Percentiles rank a stretch among this genome's conserved stretches.
These are phyloP conservation scores for Zhengitettix transpicula DNA, from an alignment of 2,888 invertebrate species.

Conservation along the genomic window DNA sequence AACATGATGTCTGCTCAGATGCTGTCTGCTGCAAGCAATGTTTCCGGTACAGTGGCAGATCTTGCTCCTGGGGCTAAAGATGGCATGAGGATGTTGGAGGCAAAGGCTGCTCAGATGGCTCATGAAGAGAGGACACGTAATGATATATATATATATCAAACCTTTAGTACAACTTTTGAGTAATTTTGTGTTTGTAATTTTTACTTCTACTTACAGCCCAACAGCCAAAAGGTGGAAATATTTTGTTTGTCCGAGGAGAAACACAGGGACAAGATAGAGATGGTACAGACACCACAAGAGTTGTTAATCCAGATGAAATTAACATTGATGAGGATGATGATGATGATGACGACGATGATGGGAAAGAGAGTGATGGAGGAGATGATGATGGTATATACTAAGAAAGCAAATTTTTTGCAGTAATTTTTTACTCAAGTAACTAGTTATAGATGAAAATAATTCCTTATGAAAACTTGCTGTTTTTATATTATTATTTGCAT, in stretches of 20 bases:
- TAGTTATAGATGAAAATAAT: too few species aligned
- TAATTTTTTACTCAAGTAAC: too few species aligned
- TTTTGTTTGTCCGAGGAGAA: constrained; percentile 76
- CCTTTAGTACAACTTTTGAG: neutral
- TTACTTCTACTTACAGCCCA: neutral
- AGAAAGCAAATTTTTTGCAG: too few species aligned
- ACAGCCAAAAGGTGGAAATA: constrained; percentile 31
- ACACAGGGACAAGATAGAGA: constrained; percentile 53
- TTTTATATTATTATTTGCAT: too few species aligned
- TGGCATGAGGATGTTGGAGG: constrained; percentile 78
- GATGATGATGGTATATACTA: constrained; percentile 22
- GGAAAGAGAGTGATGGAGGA: constrained; percentile 25
- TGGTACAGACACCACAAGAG: constrained; percentile 36
- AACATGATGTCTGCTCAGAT: constrained; percentile 99
- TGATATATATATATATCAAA: neutral
- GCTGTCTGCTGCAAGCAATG: constrained; percentile 57
- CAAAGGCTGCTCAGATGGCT: constrained; percentile 57
- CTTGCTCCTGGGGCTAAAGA: constrained; percentile 61
- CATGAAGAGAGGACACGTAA: constrained; percentile 5
- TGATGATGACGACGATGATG: constrained; percentile 36
- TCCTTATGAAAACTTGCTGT: too few species aligned
- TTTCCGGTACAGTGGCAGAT: constrained; percentile 51
- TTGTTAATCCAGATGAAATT: constrained; percentile 77
- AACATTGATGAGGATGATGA: constrained; percentile 59
- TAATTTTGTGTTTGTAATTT: neutral